Base-by-base conservation (phyloP, 2,888 invertebrate species). In the Drosophila stalkeri region DNA sequence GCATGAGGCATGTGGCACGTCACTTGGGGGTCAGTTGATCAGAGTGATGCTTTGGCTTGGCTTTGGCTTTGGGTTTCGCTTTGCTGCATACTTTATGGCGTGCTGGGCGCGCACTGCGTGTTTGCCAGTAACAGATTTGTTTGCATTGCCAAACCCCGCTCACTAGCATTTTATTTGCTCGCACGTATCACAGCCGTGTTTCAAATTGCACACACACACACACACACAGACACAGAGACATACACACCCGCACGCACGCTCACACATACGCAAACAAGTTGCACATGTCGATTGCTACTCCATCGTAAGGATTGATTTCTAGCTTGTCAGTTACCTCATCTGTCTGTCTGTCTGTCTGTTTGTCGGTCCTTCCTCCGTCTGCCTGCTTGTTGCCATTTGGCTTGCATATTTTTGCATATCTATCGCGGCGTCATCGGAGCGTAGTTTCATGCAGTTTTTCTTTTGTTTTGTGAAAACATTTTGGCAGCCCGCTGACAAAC, bases 171-270 rank as follows among this genome's bases (percentile, higher is more conserved):
- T 83, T 83, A 77, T 80, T 81, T 78, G 78, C 72, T 69, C 41
- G 77, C 86, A 89, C 86, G 88, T 87, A 76, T 89, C 81, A 75
- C 46, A 82, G 89, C 75, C 90, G 77, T 82, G 89, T 84, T 87
- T 87, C 90, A 87, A 90, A 90, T 87, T 86, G 82, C 77, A 78
- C 84, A 80, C 51, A 84, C 75, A 77, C 84, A 74, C 44, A 81
- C 3, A 16, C n/a, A 66, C 64, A 31, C 37, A 69, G 63, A 66
- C 64, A 31, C 37, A 69, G 63, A 9, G n/a, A 8, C 52, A 75
- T n/a, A 61, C 70, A 37, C 46, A 68, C 57, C 69, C 33, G 23
- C 68, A 75, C 49, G 68, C 37, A 44, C 46, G 62, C 61, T n/a
- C 33, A 14, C 27, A 20, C 18, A 62, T 55, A 27, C 27, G 27